These are phyloP conservation scores for Piliocolobus tephrosceles DNA, from an alignment of 2,113 vertebrate genomes.

Conservation along the genomic window DNA sequence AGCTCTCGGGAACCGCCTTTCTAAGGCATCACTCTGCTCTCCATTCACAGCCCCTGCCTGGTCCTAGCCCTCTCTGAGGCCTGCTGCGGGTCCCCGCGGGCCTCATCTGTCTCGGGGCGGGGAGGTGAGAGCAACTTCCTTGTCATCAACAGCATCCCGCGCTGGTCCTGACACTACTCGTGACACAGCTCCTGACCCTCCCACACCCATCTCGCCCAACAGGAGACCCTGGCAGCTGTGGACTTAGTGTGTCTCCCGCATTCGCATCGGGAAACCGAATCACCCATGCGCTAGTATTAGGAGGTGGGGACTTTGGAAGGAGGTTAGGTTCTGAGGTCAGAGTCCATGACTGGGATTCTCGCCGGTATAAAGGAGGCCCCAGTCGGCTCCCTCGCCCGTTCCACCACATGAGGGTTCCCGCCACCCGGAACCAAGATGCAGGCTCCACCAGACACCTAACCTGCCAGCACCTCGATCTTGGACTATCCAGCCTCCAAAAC, in stretches of 20 bases:
- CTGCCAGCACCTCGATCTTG: background rate
- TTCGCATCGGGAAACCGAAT: background rate
- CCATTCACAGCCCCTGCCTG: background rate
- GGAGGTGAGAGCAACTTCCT: background rate
- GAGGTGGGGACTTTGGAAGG: too few species aligned
- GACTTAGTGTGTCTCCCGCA: background rate
- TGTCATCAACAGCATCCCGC: background rate
- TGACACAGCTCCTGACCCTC: background rate
- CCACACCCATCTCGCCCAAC: background rate
- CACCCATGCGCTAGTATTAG: background rate
- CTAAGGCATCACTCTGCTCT: background rate
- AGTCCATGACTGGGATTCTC: background rate
- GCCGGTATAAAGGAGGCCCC: too few species aligned
- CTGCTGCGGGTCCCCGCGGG: rapidly evolving
- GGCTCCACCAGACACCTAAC: too few species aligned
- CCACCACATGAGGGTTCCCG: background rate
- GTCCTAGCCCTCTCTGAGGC: background rate
- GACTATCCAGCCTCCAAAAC: background rate
- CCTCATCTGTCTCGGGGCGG: background rate
- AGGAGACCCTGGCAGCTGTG: background rate
- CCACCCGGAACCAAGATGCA: background rate
- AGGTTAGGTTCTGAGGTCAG: background rate
- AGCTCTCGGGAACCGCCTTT: background rate
- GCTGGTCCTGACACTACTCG: background rate
- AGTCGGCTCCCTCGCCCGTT: background rate